Evolutionary conservation across 2,797 vertebrate genomes (phyloP).

Genomic region (Melopsittacus undulatus): DNA sequence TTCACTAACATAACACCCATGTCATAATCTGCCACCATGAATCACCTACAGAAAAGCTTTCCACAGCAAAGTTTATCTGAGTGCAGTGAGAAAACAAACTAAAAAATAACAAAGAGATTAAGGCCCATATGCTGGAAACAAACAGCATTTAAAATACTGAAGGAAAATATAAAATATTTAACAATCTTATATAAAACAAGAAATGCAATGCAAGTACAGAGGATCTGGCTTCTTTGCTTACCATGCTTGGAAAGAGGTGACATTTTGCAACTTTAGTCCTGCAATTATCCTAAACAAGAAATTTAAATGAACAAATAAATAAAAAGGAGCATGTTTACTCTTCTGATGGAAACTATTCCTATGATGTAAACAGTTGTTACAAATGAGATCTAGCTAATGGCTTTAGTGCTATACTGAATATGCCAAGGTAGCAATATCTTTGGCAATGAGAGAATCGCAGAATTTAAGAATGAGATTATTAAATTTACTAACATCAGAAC

Average conservation of each 20-base stretch:
- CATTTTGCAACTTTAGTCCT: not conserved
- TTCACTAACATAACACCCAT: not conserved
- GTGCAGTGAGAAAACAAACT: not conserved
- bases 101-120: not conserved
- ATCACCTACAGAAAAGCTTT: not conserved
- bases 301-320: not conserved
- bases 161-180: not conserved
- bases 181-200: not conserved
- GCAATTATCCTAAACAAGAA: not conserved
- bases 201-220: not conserved
- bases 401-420: not conserved
- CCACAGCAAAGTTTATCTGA: not conserved
- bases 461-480: not conserved
- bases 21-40: not conserved
- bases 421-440: constrained; percentile 20
- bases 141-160: constrained; percentile 29
- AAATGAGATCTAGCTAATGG: not conserved
- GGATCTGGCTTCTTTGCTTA: not conserved
- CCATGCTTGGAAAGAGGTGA: not conserved
- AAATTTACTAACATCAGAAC: not conserved
- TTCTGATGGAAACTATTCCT: not conserved
- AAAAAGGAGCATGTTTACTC: not conserved
- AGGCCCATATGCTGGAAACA: not conserved
- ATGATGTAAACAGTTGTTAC: not conserved
- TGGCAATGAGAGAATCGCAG: constrained; percentile 28